These are phyloP conservation scores for Parnassius glacialis DNA, from an alignment of 2,888 invertebrate genomes.

Conservation along the genomic window DNA sequence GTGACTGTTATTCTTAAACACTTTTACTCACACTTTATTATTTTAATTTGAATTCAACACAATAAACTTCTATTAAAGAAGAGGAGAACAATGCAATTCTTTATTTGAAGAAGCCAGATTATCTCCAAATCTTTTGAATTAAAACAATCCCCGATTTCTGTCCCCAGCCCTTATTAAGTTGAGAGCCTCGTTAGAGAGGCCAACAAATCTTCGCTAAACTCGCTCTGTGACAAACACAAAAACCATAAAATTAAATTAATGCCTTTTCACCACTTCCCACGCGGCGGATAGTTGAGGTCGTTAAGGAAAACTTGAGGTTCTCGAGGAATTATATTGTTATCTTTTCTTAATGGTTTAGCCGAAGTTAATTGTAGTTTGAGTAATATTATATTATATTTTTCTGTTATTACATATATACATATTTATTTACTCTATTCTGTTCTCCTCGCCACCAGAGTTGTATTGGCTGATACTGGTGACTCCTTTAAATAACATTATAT, in stretches of 20 bases:
- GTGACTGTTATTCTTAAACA: neutral
- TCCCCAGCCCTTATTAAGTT: constrained; percentile 55
- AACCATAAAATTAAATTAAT: constrained; percentile 82
- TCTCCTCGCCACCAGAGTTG: too few relatives aligned
- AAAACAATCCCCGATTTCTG: constrained; percentile 25
- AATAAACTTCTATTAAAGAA: neutral
- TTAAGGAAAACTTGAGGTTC: constrained; percentile 59
- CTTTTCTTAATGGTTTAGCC: constrained; percentile 22
- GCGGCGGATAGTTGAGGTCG: constrained; percentile 52
- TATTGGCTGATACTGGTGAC: too few relatives aligned
- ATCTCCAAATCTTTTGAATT: constrained; percentile 19
- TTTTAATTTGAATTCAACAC: neutral
- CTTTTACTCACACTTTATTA: neutral
- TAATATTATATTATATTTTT: neutral
- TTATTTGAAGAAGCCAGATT: constrained; percentile 2
- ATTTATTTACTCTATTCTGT: too few relatives aligned
- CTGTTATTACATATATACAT: too few relatives aligned
- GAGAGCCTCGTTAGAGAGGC: constrained; percentile 59
- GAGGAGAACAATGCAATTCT: constrained; percentile 12
- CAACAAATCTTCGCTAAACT: constrained; percentile 72
- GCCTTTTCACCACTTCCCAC: constrained; percentile 58
- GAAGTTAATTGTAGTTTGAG: constrained; percentile 9
- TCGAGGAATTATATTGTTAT: constrained; percentile 28
- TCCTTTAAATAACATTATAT: too few relatives aligned
- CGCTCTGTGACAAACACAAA: constrained; percentile 78